Percentiles rank a stretch among this genome's conserved stretches.
Conservation (phyloP, 2,888 invertebrate genomes). For the Apamea crenata region DNA sequence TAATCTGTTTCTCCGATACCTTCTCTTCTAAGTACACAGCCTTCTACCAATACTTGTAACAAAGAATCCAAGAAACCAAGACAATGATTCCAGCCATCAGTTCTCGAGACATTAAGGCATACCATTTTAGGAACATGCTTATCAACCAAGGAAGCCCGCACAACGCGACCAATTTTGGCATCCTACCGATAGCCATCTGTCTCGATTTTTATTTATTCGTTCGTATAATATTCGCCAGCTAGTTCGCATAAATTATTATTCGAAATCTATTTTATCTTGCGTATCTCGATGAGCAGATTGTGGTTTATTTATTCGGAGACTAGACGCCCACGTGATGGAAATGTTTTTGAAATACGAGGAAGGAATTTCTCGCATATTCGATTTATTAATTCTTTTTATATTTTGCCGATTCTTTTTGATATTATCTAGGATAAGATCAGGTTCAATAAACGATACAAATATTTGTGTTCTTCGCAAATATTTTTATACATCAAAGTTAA, state of each 20-base stretch:
- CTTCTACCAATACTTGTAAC: neutral
- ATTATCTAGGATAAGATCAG: neutral
- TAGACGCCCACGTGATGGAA: constrained; percentile 69
- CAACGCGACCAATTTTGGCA: constrained; percentile 75
- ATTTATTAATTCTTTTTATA: constrained; percentile 16
- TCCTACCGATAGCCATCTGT: constrained; percentile 76
- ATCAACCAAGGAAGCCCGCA: constrained; percentile 72
- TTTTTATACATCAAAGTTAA: neutral
- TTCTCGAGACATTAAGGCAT: constrained; percentile 50
- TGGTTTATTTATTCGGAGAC: constrained; percentile 77
- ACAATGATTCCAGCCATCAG: constrained; percentile 28
- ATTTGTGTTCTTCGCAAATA: neutral
- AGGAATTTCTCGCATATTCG: constrained; percentile 39
- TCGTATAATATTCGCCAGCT: constrained; percentile 79
- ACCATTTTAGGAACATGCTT: constrained; percentile 60
- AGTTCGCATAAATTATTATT: constrained; percentile 80
- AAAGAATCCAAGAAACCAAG: constrained; percentile 16
- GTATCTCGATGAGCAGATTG: constrained; percentile 77
- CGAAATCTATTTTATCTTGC: constrained; percentile 78
- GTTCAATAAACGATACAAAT: constrained; percentile 9
- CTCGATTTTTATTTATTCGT: constrained; percentile 83
- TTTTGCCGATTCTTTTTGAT: constrained; percentile 17
- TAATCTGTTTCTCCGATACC: neutral
- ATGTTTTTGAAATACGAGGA: constrained; percentile 36
- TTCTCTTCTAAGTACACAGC: neutral